A percentile compares a stretch with the other conserved stretches of the same genome.
These are phyloP conservation scores for Drosophila mulleri DNA, from an alignment of 2,888 invertebrate genomes.

Conservation along the genomic window DNA sequence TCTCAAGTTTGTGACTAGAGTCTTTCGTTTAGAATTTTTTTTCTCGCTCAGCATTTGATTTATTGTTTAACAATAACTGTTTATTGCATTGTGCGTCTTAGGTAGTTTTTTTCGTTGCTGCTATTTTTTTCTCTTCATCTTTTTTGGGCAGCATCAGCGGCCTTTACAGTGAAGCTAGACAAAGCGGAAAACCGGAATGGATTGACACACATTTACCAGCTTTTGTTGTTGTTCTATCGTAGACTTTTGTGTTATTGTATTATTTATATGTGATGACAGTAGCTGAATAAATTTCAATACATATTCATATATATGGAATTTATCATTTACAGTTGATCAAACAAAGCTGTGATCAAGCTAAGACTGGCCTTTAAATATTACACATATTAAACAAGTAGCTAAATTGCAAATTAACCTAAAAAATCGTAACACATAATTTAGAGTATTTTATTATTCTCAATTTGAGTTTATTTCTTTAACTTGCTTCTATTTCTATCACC, in stretches of 20 bases:
- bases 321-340: not conserved
- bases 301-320: slow-evolving; percentile 1
- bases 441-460: too few relatives aligned
- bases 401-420: not conserved
- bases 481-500: not conserved
- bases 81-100: slow-evolving; percentile 65
- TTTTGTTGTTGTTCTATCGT: slow-evolving; percentile 40
- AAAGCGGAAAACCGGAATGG: slow-evolving; percentile 16
- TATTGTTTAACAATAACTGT: slow-evolving; percentile 76
- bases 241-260: not conserved
- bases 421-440: too few relatives aligned
- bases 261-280: slow-evolving; percentile 5
- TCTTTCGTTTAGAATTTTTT: slow-evolving; percentile 67
- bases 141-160: slow-evolving; percentile 8
- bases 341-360: not conserved
- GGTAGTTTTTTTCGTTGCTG: slow-evolving; percentile 20
- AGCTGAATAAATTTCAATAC: slow-evolving; percentile 13
- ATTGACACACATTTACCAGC: slow-evolving; percentile 47
- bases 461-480: not conserved
- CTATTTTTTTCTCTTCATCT: not conserved
- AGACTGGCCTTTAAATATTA: not conserved
- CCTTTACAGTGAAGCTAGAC: slow-evolving; percentile 24
- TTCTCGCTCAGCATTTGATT: slow-evolving; percentile 61
- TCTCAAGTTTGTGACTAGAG: slow-evolving; percentile 64
- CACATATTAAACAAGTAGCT: too few relatives aligned